These are phyloP conservation scores for Pao palembangensis DNA, from an alignment of 2,113 vertebrate genomes.

Conservation along the genomic window DNA sequence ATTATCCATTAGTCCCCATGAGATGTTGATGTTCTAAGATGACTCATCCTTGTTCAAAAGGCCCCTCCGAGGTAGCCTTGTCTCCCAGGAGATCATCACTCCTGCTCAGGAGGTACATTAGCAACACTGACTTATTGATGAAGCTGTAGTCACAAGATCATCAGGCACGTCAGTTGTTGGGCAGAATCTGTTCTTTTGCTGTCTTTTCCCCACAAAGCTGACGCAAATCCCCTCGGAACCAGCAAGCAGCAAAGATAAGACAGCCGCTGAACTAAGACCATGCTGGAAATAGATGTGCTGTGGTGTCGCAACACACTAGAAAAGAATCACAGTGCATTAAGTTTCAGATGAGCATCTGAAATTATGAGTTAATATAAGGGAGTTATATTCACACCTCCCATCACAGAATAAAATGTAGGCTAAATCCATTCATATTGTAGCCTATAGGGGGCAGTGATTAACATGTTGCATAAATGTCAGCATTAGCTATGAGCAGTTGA, in stretches of 20 bases:
- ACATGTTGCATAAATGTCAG: too few relatives aligned
- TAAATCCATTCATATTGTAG: too few relatives aligned
- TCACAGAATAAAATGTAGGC: too few relatives aligned
- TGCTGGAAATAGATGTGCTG: neutral
- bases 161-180: conserved; percentile 39
- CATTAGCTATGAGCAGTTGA: too few relatives aligned
- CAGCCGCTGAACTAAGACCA: neutral
- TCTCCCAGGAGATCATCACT: conserved; percentile 21
- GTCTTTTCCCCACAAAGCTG: conserved; percentile 1
- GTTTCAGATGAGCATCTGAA: neutral
- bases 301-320: neutral
- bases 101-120: conserved; percentile 35
- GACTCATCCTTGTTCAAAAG: conserved; percentile 30
- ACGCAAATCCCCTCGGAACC: neutral
- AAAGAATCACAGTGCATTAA: neutral
- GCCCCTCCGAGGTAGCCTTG: conserved; percentile 3
- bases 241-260: neutral
- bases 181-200: conserved; percentile 9
- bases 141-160: conserved; percentile 49
- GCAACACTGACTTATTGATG: conserved; percentile 64
- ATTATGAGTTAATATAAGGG: neutral
- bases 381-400: neutral
- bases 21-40: conserved; percentile 21
- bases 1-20: neutral
- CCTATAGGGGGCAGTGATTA: too few relatives aligned